These are phyloP conservation scores for Bostrychus sinensis DNA, from an alignment of 2,113 vertebrate genomes.

Conservation along the genomic window DNA sequence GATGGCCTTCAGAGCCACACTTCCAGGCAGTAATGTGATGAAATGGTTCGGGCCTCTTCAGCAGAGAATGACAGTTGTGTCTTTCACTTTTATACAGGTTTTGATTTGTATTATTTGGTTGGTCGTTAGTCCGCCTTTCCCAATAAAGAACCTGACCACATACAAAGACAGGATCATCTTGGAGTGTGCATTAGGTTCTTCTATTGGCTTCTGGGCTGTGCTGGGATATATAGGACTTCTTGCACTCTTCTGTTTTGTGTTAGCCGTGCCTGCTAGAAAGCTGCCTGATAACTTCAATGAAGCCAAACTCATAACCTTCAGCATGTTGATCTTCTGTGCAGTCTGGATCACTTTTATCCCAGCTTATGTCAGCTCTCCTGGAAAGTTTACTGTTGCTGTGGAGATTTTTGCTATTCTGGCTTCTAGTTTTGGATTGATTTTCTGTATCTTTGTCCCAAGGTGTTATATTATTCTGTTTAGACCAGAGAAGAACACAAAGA, in stretches of 20 bases:
- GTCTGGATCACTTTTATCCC: conserved; percentile 10
- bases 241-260: conserved; percentile 43
- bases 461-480: conserved; percentile 62
- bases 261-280: conserved; percentile 27
- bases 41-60: conserved; percentile 65
- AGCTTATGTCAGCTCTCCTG: conserved; percentile 75
- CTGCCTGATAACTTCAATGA: conserved; percentile 23
- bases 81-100: conserved; percentile 64
- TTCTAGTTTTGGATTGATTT: conserved; percentile 62
- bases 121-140: conserved; percentile 67
- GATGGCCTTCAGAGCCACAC: conserved; percentile 8
- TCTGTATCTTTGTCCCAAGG: conserved; percentile 62
- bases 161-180: conserved; percentile 73
- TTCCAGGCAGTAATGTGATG: conserved; percentile 30
- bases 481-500: conserved; percentile 61
- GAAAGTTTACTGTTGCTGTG: conserved; percentile 75
- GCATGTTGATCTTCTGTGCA: conserved; percentile 9
- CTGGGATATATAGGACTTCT: conserved; percentile 72
- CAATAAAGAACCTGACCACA: conserved; percentile 58
- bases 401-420: conserved; percentile 74
- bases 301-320: conserved; percentile 6
- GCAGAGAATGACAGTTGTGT: conserved; percentile 69
- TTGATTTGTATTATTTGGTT: conserved; percentile 74
- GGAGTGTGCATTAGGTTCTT: conserved; percentile 72
- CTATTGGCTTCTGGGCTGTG: conserved; percentile 71